phyloP scores from a whole-genome alignment of 2,113 vertebrate species.

The Planiliza haematocheilus region DNA sequence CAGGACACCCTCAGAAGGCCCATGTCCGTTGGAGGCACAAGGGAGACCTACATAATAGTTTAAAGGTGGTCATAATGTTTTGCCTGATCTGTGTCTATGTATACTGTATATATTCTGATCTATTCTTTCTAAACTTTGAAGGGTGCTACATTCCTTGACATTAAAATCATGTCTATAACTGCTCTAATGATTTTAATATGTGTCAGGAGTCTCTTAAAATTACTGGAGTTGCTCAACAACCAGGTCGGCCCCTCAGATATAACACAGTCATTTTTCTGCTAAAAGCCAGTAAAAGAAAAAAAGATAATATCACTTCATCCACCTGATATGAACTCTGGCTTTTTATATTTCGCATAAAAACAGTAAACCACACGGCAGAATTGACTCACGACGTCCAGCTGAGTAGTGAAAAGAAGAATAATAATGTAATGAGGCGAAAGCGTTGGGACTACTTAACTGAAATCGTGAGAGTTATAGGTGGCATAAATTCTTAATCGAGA shows the following conservation, averaged over 20 bases:
- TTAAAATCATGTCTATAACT: slow-evolving; percentile 25
- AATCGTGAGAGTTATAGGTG: slow-evolving; percentile 21
- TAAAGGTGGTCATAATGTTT: too few species aligned
- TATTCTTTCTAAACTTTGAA: slow-evolving; percentile 11
- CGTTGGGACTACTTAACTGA: slow-evolving; percentile 14
- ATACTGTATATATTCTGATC: too few species aligned
- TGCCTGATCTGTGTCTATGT: too few species aligned
- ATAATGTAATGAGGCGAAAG: slow-evolving; percentile 33
- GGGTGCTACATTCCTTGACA: slow-evolving; percentile 26
- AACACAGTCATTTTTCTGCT: slow-evolving; percentile 26
- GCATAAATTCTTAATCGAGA: slow-evolving; percentile 30
- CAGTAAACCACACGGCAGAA: neutral
- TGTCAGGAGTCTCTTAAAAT: slow-evolving; percentile 10
- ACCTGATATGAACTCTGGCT: neutral
- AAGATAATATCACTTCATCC: too few species aligned
- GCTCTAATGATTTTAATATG: slow-evolving; percentile 40
- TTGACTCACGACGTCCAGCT: slow-evolving; percentile 7
- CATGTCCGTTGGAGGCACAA: too few species aligned
- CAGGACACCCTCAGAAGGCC: too few species aligned
- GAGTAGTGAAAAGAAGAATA: slow-evolving; percentile 27
- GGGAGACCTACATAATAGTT: too few species aligned
- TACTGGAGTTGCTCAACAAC: slow-evolving; percentile 46
- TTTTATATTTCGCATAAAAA: slow-evolving; percentile 22
- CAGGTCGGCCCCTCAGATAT: slow-evolving; percentile 14
- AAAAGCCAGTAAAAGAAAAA: slow-evolving; percentile 34